Evolutionary conservation across 2,113 vertebrate genomes (phyloP).

Genomic region (Aphyosemion australe): DNA sequence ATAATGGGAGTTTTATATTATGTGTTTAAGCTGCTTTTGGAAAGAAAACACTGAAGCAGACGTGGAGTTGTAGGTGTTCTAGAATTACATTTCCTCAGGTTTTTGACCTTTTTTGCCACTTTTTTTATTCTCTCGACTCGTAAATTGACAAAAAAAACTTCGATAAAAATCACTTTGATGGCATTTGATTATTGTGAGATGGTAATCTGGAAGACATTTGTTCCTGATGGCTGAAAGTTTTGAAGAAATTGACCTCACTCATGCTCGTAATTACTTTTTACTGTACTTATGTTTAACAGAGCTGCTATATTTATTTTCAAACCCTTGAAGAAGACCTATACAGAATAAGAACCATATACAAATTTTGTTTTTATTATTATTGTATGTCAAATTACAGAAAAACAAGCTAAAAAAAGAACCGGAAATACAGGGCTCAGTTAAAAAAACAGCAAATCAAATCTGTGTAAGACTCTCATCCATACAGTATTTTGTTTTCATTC

Average conservation of each 20-base stretch:
- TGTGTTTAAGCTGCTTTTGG: conserved; percentile 25
- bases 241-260: conserved; percentile 17
- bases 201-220: conserved; percentile 12
- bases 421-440: conserved; percentile 43
- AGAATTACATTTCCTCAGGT: background rate
- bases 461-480: conserved; percentile 55
- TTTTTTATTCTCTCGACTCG: background rate
- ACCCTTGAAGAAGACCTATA: conserved; percentile 47
- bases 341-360: conserved; percentile 81
- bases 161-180: no score
- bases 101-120: background rate
- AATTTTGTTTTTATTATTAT: conserved; percentile 76
- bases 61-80: conserved; percentile 2
- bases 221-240: background rate
- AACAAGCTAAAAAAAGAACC: no score
- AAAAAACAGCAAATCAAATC: conserved; percentile 46
- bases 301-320: conserved; percentile 43
- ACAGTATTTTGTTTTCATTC: conserved; percentile 66
- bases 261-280: conserved; percentile 30
- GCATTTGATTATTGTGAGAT: background rate
- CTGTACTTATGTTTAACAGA: conserved; percentile 33
- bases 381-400: no score
- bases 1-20: conserved; percentile 33
- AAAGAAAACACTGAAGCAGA: background rate
- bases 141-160: background rate